Conservation (phyloP, 2,113 vertebrate species). For the Donacobius atricapilla region DNA sequence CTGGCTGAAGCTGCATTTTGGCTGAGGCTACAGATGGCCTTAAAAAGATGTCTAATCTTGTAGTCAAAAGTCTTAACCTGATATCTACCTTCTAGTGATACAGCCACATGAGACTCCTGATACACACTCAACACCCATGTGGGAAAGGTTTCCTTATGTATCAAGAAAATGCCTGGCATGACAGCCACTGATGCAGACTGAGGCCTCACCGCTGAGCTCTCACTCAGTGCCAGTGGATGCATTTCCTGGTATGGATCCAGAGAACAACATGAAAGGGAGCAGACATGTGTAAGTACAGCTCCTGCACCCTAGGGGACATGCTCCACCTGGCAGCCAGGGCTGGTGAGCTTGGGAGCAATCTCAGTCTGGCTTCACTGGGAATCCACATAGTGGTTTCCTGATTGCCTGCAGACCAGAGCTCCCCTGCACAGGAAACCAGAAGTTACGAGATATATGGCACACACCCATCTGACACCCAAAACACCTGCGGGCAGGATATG, state of each 20-base stretch:
- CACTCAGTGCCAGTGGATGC: not conserved
- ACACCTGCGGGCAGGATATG: not conserved
- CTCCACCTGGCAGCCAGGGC: not conserved
- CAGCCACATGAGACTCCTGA: not conserved
- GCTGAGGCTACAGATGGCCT: not conserved
- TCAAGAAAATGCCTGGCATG: not conserved
- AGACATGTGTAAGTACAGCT: not conserved
- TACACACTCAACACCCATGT: fast-evolving
- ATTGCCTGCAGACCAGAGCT: not conserved
- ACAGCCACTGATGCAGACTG: fast-evolving
- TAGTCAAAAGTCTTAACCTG: not conserved
- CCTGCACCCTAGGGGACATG: fast-evolving
- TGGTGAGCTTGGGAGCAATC: not conserved
- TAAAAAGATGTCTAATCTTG: not conserved
- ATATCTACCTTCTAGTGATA: not conserved
- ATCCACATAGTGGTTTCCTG: fast-evolving
- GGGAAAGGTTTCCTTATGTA: not conserved
- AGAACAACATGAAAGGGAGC: not conserved
- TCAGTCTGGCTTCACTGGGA: not conserved
- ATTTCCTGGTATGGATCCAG: not conserved
- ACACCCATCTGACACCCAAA: not conserved
- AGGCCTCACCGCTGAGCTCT: not conserved
- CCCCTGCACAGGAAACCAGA: not conserved
- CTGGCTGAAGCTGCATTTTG: not conserved
- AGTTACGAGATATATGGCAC: not conserved